Percentiles rank a stretch among this genome's conserved stretches.
phyloP scores from a whole-genome alignment of 2,797 vertebrate species.

The Bucorvus abyssinicus region DNA sequence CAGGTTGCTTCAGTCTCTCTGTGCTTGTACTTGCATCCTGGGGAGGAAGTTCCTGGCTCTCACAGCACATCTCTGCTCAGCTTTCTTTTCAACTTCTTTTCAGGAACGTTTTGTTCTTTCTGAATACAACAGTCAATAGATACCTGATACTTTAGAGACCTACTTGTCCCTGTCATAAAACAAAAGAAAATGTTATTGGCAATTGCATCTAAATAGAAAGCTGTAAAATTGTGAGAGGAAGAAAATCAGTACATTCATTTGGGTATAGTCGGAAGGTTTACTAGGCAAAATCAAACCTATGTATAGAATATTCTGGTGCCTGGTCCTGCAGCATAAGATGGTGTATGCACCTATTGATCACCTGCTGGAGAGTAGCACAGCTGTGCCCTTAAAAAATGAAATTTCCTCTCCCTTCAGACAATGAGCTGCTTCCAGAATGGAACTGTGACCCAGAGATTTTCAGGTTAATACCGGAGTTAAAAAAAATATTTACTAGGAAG shows the following conservation, averaged over 20 bases:
- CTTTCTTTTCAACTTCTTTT: background rate
- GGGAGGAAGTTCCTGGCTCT: background rate
- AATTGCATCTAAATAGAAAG: background rate
- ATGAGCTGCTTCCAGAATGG: background rate
- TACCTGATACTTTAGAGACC: background rate
- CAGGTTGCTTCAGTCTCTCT: background rate
- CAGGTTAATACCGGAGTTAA: background rate
- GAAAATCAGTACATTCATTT: background rate
- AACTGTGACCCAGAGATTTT: background rate
- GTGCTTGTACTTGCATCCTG: background rate
- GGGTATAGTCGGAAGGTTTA: background rate
- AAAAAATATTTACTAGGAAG: background rate
- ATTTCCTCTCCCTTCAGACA: background rate
- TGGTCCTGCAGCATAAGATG: background rate
- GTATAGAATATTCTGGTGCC: background rate
- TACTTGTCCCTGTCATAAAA: background rate
- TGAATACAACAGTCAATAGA: background rate
- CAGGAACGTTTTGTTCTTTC: background rate
- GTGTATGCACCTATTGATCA: background rate
- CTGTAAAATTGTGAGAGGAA: background rate
- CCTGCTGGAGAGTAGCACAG: background rate
- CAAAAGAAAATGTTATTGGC: background rate
- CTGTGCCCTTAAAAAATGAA: background rate
- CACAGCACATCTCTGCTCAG: background rate
- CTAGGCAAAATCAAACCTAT: background rate